Conservation (phyloP, 2,888 invertebrate genomes). For the Melinaea marsaeus region DNA sequence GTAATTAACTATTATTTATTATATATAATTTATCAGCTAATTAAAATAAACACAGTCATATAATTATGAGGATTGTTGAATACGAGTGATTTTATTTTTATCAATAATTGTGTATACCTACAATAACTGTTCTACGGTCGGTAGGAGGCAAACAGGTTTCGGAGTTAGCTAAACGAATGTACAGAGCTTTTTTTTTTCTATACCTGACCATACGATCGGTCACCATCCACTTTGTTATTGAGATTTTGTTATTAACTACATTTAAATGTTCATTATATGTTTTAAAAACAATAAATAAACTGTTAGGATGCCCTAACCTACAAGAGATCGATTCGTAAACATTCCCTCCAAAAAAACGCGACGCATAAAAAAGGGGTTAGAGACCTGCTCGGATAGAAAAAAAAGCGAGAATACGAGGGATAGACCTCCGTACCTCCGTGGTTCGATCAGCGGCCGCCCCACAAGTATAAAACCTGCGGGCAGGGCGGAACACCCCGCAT, state of each 20-base stretch:
- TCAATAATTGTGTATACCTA: conserved; percentile 10
- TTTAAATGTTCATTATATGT: conserved; percentile 2
- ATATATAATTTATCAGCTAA: no score
- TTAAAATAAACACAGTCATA: no score
- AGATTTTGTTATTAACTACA: conserved; percentile 1
- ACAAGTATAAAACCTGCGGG: conserved; percentile 59
- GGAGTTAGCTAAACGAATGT: conserved; percentile 53
- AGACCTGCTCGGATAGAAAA: conserved; percentile 67
- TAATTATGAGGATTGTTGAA: no score
- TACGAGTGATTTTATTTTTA: not conserved
- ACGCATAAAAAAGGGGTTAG: conserved; percentile 69
- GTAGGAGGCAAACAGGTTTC: conserved; percentile 50
- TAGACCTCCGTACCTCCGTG: conserved; percentile 73
- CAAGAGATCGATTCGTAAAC: conserved; percentile 61
- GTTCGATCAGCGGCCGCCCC: conserved; percentile 69
- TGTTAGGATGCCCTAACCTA: conserved; percentile 60
- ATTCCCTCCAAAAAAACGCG: conserved; percentile 69
- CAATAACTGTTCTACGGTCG: conserved; percentile 32
- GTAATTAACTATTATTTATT: no score
- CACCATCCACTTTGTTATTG: conserved; percentile 5
- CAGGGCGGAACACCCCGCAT: conserved; percentile 69
- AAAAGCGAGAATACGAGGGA: conserved; percentile 68
- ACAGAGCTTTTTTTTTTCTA: conserved; percentile 47
- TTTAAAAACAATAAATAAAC: conserved; percentile 28
- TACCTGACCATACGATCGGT: conserved; percentile 33